Evolutionary conservation across 1,140 invertebrate genomes (phyloP).

Genomic region (Papilio polytes): DNA sequence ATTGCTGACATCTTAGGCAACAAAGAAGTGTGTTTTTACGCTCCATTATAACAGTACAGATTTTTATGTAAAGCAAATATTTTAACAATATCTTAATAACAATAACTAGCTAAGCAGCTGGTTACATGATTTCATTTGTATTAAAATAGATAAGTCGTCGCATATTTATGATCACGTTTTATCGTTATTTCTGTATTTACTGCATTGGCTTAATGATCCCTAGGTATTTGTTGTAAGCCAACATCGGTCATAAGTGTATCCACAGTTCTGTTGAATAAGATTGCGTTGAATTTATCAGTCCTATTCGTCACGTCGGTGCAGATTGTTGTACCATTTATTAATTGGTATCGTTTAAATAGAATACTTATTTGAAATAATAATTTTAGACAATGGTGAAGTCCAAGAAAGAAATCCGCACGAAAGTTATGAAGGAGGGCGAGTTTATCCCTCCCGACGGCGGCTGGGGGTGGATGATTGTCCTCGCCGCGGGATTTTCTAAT

Average conservation of each 20-base stretch:
- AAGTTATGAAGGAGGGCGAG: conserved; percentile 70
- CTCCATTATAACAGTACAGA: too few relatives aligned
- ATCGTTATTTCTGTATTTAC: conserved; percentile 6
- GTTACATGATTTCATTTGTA: not conserved
- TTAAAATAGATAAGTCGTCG: not conserved
- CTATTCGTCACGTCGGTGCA: conserved; percentile 44
- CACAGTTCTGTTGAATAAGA: conserved; percentile 35
- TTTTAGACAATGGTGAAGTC: conserved; percentile 61
- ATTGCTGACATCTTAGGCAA: too few relatives aligned
- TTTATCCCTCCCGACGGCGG: conserved; percentile 87
- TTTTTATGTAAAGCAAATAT: not conserved
- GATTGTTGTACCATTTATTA: conserved; percentile 40
- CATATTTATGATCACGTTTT: not conserved
- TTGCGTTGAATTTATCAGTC: conserved; percentile 50
- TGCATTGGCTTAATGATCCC: conserved; percentile 12
- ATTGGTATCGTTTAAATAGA: conserved; percentile 2
- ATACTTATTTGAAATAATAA: conserved; percentile 31
- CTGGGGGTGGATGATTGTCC: conserved; percentile 88
- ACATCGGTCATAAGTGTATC: conserved; percentile 13
- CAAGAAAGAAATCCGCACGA: conserved; percentile 58
- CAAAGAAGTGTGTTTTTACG: too few relatives aligned
- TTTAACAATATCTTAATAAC: not conserved
- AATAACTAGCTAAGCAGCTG: conserved; percentile 3
- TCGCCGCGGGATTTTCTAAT: conserved; percentile 86
- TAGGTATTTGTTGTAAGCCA: not conserved